Conservation (phyloP, 1,140 invertebrate genomes). For the Ectropis grisescens region DNA sequence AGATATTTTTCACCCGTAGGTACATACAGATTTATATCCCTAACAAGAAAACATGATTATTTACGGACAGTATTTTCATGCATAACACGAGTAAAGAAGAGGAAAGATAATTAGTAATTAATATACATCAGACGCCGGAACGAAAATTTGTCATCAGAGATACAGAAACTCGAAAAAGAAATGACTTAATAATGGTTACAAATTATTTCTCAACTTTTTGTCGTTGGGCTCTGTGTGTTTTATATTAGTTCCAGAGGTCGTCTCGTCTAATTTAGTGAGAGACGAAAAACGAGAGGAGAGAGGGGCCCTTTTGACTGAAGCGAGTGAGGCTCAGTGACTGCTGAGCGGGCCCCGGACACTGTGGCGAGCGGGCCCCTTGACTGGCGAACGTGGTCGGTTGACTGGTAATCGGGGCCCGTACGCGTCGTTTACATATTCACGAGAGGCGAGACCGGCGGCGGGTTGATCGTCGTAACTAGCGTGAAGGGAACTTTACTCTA, state of each 20-base stretch:
- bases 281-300: not conserved
- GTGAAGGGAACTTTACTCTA: conserved; percentile 29
- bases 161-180: not conserved
- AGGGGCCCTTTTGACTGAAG: too few relatives aligned
- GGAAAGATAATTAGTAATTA: not conserved
- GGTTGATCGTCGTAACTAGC: conserved; percentile 12
- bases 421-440: not conserved
- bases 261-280: not conserved
- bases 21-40: not conserved
- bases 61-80: not conserved
- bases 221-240: not conserved
- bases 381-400: not conserved
- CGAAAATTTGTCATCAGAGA: too few relatives aligned
- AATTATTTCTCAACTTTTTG: conserved; percentile 14
- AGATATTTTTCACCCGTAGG: too few relatives aligned
- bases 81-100: not conserved
- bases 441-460: too few relatives aligned
- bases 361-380: not conserved
- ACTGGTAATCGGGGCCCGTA: too few relatives aligned
- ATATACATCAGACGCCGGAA: too few relatives aligned
- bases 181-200: conserved; percentile 13
- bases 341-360: too few relatives aligned
- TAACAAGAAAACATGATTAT: not conserved
- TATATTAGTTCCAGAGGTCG: not conserved
- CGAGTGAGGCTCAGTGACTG: too few relatives aligned